These are phyloP conservation scores for Morelia viridis DNA, from an alignment of 2,797 vertebrate species.

Conservation along the genomic window DNA sequence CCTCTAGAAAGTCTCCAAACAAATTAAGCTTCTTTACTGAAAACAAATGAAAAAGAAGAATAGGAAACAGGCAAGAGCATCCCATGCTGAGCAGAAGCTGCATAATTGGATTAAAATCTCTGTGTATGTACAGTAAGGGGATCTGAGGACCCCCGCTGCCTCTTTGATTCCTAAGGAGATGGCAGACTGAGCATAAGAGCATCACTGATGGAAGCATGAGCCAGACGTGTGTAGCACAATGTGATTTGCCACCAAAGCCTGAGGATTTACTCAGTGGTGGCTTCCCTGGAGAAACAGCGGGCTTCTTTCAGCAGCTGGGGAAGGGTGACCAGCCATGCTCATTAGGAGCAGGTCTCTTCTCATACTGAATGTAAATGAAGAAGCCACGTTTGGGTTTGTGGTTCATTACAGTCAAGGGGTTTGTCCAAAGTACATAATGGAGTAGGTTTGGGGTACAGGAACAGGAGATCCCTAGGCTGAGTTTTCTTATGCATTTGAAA, in stretches of 20 bases:
- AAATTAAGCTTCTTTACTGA: slow-evolving; percentile 73
- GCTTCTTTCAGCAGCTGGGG: slow-evolving; percentile 54
- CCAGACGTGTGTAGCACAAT: slow-evolving; percentile 28
- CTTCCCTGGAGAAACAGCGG: slow-evolving; percentile 48
- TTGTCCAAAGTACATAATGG: slow-evolving; percentile 65
- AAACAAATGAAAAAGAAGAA: slow-evolving; percentile 74
- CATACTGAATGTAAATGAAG: slow-evolving; percentile 68
- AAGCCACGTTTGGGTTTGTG: slow-evolving; percentile 62
- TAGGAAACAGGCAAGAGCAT: slow-evolving; percentile 45
- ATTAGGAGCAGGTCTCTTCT: slow-evolving; percentile 62
- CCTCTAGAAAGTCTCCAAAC: slow-evolving; percentile 73
- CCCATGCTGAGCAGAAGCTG: slow-evolving; percentile 62
- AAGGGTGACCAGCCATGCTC: slow-evolving; percentile 61
- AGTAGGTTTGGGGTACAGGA: not conserved
- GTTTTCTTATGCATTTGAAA: slow-evolving; percentile 62
- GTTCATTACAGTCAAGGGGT: slow-evolving; percentile 67
- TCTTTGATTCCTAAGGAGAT: slow-evolving; percentile 57
- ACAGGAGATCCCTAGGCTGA: slow-evolving; percentile 40
- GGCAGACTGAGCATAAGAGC: slow-evolving; percentile 42
- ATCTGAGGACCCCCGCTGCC: slow-evolving; percentile 52
- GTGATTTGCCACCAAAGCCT: slow-evolving; percentile 55
- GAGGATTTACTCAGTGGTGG: slow-evolving; percentile 49
- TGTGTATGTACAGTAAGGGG: slow-evolving; percentile 64
- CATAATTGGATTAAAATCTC: slow-evolving; percentile 74
- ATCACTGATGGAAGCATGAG: slow-evolving; percentile 24